Base-by-base conservation (phyloP, 2,797 vertebrate genomes). In the Macropus fuliginosus region DNA sequence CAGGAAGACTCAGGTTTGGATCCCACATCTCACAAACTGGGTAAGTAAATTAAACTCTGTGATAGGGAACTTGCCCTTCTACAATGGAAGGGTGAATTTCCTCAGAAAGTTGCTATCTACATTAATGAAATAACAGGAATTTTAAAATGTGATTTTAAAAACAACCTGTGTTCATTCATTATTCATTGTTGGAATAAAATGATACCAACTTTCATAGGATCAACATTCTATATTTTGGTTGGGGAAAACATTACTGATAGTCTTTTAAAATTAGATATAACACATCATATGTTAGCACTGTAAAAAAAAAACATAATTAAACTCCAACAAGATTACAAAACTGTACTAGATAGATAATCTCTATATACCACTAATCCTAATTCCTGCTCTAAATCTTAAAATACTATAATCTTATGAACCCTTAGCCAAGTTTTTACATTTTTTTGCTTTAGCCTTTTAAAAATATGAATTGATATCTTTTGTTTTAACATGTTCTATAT, bases 191-290 rank as follows among this genome's bases (percentile, higher is more conserved):
- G 4, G 8, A 92, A 29, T 96, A 91, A 94, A 95, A 92, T 91
- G 62, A 74, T 91, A 40, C 59, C 50, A 92, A 66, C 94, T 92
- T 57, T 11, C 24, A 92, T 59, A 95, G 16, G 46, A 89, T 55
- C 1, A 93, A 92, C 29, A 62, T 95, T 95, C 93, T 54, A 93
- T 34, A 13, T 66, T 74, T 81, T 90, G 54, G 93, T 66, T 96
- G 62, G 59, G 74, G 56, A 10, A 94, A 9, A 24, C 57, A 90
- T 16, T 50, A 59, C 0, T 54, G 40, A 91, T 93, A 95, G 62
- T 74, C 34, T 92, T 94, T 95, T 96, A 91, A 56, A 93, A 54
- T 95, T 55, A 21, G 94, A 93, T 91, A 34, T 4, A 92, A 21
- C 31, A 31, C 0, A 46, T 56, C 5, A 52, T 28, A 62, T 94